phyloP scores from a whole-genome alignment of 2,888 invertebrate genomes.

The Chymomyza procnemis region DNA sequence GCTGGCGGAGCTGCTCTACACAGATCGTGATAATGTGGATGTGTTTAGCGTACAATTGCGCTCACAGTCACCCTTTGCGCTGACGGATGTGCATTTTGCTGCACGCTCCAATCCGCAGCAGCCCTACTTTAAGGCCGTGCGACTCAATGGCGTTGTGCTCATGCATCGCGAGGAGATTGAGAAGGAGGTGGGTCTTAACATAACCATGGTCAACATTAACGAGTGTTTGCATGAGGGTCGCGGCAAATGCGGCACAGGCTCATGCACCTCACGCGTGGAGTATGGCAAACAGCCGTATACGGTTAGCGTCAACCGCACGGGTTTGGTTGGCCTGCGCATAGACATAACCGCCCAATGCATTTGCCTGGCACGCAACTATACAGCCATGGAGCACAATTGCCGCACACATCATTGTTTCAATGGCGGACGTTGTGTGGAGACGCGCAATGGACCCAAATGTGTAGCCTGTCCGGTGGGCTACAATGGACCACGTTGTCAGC shows the following conservation, averaged over 20 bases:
- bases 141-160: conserved; percentile 94
- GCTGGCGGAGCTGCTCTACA: conserved; percentile 89
- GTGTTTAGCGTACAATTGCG: conserved; percentile 96
- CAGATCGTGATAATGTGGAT: conserved; percentile 92
- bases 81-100: conserved; percentile 94
- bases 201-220: conserved; percentile 98
- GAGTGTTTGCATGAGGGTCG: conserved; percentile 91
- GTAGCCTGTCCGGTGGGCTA: conserved; percentile 92
- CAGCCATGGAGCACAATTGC: conserved; percentile 89
- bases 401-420: conserved; percentile 93
- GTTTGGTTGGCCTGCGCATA: conserved; percentile 95
- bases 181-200: conserved; percentile 92
- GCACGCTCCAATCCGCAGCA: conserved; percentile 88
- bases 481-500: conserved; percentile 97
- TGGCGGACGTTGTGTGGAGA: conserved; percentile 96
- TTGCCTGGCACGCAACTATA: conserved; percentile 94
- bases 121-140: conserved; percentile 95
- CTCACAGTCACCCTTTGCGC: conserved; percentile 88
- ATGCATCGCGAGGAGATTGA: conserved; percentile 96
- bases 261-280: conserved; percentile 93
- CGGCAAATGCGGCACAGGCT: conserved; percentile 92
- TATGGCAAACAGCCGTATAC: conserved; percentile 90
- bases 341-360: conserved; percentile 94
- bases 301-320: conserved; percentile 97
- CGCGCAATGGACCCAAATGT: conserved; percentile 90